phyloP scores from a whole-genome alignment of 2,888 invertebrate species.

The Eutolmus rufibarbis region DNA sequence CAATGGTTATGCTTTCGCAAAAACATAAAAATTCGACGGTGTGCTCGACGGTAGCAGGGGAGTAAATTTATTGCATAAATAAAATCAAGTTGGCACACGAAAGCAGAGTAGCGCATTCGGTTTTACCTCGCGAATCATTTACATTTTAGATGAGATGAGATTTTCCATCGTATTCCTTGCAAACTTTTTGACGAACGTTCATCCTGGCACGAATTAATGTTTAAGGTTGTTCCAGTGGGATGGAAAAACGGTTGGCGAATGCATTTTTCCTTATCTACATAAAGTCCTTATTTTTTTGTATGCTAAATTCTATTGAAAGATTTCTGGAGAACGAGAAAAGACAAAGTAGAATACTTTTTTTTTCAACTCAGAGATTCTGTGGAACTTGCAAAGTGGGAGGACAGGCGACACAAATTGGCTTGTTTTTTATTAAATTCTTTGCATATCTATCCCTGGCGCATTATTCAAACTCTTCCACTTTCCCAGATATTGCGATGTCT shows the following conservation, averaged over 20 bases:
- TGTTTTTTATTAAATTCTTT: background rate
- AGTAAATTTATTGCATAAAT: background rate
- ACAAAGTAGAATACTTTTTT: background rate
- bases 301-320: background rate
- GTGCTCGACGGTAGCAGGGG: background rate
- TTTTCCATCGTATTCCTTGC: background rate
- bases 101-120: background rate
- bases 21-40: background rate
- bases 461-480: background rate
- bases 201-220: background rate
- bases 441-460: background rate
- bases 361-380: background rate
- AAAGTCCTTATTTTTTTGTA: background rate
- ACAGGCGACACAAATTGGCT: background rate
- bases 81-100: background rate
- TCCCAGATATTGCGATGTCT: background rate
- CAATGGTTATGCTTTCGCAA: background rate
- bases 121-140: background rate
- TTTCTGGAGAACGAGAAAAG: background rate
- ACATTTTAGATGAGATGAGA: background rate
- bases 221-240: background rate
- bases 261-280: background rate
- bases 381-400: background rate
- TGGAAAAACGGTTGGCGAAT: background rate
- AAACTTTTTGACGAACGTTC: background rate